phyloP scores from a whole-genome alignment of 2,113 vertebrate genomes.

The Callopanchax toddi region DNA sequence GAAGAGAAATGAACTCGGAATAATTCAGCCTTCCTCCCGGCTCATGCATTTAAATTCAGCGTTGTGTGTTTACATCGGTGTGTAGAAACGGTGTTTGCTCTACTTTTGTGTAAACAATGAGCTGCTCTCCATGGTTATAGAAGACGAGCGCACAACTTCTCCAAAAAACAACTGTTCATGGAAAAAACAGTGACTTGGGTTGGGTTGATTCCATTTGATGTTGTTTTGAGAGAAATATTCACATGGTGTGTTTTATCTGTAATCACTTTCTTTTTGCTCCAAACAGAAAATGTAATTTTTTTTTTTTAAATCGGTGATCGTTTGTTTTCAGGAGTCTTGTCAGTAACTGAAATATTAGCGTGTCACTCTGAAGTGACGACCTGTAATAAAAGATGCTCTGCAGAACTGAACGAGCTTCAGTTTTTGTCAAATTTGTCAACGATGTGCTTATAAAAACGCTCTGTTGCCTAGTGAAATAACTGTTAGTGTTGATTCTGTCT shows the following conservation, averaged over 20 bases:
- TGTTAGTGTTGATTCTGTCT: slow-evolving; percentile 37
- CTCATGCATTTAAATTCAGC: neutral
- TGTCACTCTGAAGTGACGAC: slow-evolving; percentile 5
- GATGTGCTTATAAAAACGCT: too few species aligned
- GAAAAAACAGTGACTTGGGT: neutral
- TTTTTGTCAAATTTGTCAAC: too few species aligned
- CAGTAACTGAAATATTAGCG: slow-evolving; percentile 25
- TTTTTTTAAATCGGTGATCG: too few species aligned
- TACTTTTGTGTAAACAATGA: slow-evolving; percentile 19
- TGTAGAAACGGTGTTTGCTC: slow-evolving; percentile 7
- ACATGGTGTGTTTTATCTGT: neutral
- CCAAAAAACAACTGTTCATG: too few species aligned
- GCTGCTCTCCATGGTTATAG: slow-evolving; percentile 15
- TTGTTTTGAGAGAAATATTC: neutral
- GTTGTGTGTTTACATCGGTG: neutral
- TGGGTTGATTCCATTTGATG: neutral
- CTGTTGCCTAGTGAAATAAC: too few species aligned
- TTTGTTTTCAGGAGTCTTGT: slow-evolving; percentile 1
- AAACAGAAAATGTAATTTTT: slow-evolving; percentile 7
- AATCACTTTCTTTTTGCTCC: neutral
- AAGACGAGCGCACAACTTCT: slow-evolving; percentile 1
- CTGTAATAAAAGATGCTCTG: slow-evolving; percentile 3
- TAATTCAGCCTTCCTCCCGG: neutral
- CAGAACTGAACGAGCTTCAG: neutral
- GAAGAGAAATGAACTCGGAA: neutral